Evolutionary conservation across 1,140 invertebrate genomes (phyloP), one percentile per base, ranked within the genome.

Genomic region (Dinothrombium tinctorium): DNA sequence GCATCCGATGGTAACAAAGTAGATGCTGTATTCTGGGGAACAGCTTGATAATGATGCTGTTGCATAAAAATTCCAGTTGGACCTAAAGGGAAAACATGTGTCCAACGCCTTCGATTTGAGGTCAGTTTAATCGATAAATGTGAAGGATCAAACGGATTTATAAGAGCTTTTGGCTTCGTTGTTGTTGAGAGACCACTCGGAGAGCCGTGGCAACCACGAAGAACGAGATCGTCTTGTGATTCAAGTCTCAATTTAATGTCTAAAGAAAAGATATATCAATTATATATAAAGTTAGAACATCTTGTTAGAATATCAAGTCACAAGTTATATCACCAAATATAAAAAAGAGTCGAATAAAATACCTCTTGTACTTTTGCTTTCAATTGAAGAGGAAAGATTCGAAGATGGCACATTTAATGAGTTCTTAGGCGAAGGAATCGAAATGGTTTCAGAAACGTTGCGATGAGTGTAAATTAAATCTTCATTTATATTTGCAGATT

Each of bases 91-190:
- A 98, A 96, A 44, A 94, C 92, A 57, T 99, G 90, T 5, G 87
- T 92, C 92, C 92, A 99, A 38, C 92, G 65, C 35, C 89, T 63
- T 36, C 92, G 65, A 59, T 95, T 95, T 35, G 87, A 92, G 1
- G 90, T 96, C 33, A 95, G 62, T 57, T 92, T 92, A 39, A 95
- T 86, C 24, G 83, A 86, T 41, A 94, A 83, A 54, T 90, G 80
- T 0, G 84, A 87, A 0, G 89, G 89, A 57, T 92, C 84, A 59
- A 98, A 96, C 1, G 92, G 92, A 63, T 96, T 96, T 42, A 96
- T 64, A 4, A 68, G 32, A 4, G 46, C 46, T 42, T 47, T 47
- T 22, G 46, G 39, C 20, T 39, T 8, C 5, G 33, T 15, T 21
- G 33, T 8, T 22, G 33, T 7, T 6, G 17, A 11, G 9, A 19